Evolutionary conservation across 2,113 vertebrate species (phyloP), one percentile per base, ranked within the genome.

Genomic region (Lampris incognitus): DNA sequence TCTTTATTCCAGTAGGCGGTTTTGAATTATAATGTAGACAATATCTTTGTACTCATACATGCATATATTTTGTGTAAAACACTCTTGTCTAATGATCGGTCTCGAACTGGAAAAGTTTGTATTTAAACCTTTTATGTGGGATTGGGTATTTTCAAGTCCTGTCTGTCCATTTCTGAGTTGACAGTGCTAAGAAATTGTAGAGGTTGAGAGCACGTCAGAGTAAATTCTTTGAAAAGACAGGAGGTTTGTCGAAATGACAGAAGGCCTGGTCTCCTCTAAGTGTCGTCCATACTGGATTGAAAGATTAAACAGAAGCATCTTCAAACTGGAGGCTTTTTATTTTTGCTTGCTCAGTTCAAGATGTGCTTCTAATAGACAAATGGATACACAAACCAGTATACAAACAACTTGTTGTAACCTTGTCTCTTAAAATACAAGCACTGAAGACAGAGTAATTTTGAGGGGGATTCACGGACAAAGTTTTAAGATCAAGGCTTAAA

Each of bases 401-500:
- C 58, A 1, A 49, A 69, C 5, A 8, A 13, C 24, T 66, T 72
- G 56, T 67, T 51, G 37, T 66, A 24, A 67, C 40, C 10, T 55
- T 69, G 6, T 69, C 13, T 86, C 7, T 69, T 69, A 44, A 73
- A 24, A 62, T 60, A 68, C 37, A 76, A 79, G 78, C 83, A 82
- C 85, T 89, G 87, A 83, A 80, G 38, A 73, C n/a, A 82, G 37
- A 80, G 79, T 71, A 8, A 81, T 72, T 81, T 74, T 62, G 9
- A 77, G 71, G 72, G 77, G 71, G 62, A 69, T 81, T 89, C 59
- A 84, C 58, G 79, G 72, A 81, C 72, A 76, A 73, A 39, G 52
- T 68, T 84, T 75, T 55, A 7, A 46, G 10, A 77, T 68, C 67
- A 41, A 67, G 38, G 5, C 42, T 59, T 8, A 68, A n/a, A 62